Base-by-base conservation (phyloP, 2,888 invertebrate genomes). In the Leucania comma region DNA sequence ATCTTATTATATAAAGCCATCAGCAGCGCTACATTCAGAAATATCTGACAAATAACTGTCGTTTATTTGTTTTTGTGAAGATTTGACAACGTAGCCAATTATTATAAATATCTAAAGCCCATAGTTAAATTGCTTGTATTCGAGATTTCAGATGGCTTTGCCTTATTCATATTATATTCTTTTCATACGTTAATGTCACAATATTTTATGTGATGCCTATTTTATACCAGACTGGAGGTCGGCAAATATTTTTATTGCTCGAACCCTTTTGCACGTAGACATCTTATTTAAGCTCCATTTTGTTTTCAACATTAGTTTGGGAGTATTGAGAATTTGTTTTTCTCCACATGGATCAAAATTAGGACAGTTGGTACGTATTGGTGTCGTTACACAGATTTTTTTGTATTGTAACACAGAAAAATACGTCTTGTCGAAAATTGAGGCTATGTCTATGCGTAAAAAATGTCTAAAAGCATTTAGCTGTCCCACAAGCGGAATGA, bases 261-360 rank as follows among this genome's bases (percentile, higher is more conserved):
- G 10, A 58, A 60, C 50, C 60, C 50, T 63, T 75, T 57, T 65
- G 51, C 58, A 46, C 35, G 46, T 29, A 72, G 50, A 63, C 26
- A 68, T 61, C 57, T 57, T 72, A 72, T 63, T 71, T 51, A 63
- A 38, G 53, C 20, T 60, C 12, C 56, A 68, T 63, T 78, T 64
- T 61, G 42, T 57, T 64, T 58, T 54, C 56, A 26, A 60, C 22
- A 38, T 35, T 66, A n/a, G 50, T 74, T 67, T 24, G 22, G 46
- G n/a, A n/a, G 29, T 22, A 54, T 63, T 56, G 35, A 26, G 22
- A 64, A 51, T 75, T 63, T 22, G 26, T 68, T 63, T 63, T 46
- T 35, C 8, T 35, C 5, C 6, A 22, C 35, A 20, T 24, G 32
- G 20, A 24, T 26, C 24, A 20, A n/a, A 26, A 75, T 48, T 75